A percentile compares a stretch with the other conserved stretches of the same genome.
Conservation (phyloP, 1,140 invertebrate genomes). For the Diprion similis region DNA sequence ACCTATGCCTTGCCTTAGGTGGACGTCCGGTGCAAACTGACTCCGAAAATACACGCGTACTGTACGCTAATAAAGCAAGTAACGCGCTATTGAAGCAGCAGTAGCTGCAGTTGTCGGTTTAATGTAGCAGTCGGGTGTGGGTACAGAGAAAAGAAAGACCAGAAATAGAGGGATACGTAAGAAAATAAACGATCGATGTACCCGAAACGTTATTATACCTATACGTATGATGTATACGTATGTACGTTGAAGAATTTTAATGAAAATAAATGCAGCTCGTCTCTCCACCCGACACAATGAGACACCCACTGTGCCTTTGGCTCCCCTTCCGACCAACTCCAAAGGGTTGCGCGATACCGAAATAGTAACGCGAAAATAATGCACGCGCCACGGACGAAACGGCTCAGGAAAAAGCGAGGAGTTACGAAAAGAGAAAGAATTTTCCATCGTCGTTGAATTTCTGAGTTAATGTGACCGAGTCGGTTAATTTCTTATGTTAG, state of each 20-base stretch:
- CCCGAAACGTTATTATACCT: conserved; percentile 18
- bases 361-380: conserved; percentile 6
- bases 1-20: too few species aligned
- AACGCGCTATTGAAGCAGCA: background rate
- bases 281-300: background rate
- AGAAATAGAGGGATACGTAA: background rate
- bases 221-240: conserved; percentile 17
- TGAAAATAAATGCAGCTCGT: conserved; percentile 52
- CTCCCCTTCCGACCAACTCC: background rate
- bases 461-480: too few species aligned
- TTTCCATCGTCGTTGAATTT: too few species aligned
- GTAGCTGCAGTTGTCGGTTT: background rate
- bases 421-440: background rate
- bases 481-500: too few species aligned
- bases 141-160: background rate
- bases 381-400: background rate
- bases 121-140: background rate
- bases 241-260: conserved; percentile 46
- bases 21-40: background rate
- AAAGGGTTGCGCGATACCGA: background rate
- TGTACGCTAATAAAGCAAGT: background rate
- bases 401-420: background rate
- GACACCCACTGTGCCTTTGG: background rate
- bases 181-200: conserved; percentile 13
- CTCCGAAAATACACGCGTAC: background rate